Evolutionary conservation across 2,888 invertebrate genomes (phyloP).

Genomic region (Cryptosula pallasiana): DNA sequence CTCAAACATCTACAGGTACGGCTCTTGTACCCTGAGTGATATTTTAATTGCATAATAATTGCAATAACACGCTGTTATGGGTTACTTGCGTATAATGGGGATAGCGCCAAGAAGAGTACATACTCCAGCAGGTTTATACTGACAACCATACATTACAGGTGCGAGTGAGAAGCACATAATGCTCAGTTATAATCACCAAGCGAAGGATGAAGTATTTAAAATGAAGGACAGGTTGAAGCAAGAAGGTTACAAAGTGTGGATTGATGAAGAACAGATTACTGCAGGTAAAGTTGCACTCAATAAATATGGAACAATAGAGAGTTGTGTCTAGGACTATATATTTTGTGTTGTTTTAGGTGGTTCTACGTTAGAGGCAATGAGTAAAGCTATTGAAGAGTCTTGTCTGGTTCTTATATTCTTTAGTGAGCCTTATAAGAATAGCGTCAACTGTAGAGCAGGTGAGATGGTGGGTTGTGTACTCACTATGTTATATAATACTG

Average conservation of each 20-base stretch:
- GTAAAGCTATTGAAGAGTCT: neutral
- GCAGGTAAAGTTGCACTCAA: slow-evolving; percentile 13
- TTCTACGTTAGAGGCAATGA: slow-evolving; percentile 15
- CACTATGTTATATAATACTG: too few species aligned
- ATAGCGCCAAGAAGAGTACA: too few species aligned
- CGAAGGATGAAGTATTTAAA: neutral
- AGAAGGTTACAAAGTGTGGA: slow-evolving; percentile 1
- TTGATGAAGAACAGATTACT: slow-evolving; percentile 4
- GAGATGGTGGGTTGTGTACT: too few species aligned
- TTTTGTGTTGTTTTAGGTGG: slow-evolving; percentile 2
- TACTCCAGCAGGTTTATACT: too few species aligned
- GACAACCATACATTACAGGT: neutral
- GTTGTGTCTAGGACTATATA: too few species aligned
- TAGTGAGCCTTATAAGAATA: slow-evolving; percentile 19
- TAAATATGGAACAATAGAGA: too few species aligned
- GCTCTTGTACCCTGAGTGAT: too few species aligned
- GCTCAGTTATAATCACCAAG: slow-evolving; percentile 19
- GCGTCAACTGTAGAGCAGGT: slow-evolving; percentile 3
- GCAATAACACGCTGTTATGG: too few species aligned
- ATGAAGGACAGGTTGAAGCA: neutral
- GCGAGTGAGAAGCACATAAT: neutral
- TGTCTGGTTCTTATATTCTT: slow-evolving; percentile 16
- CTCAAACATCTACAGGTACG: too few species aligned
- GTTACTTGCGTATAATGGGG: too few species aligned
- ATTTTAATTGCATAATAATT: too few species aligned